Evolutionary conservation across 2,888 invertebrate genomes (phyloP).

Genomic region (Pasiphila rectangulata): DNA sequence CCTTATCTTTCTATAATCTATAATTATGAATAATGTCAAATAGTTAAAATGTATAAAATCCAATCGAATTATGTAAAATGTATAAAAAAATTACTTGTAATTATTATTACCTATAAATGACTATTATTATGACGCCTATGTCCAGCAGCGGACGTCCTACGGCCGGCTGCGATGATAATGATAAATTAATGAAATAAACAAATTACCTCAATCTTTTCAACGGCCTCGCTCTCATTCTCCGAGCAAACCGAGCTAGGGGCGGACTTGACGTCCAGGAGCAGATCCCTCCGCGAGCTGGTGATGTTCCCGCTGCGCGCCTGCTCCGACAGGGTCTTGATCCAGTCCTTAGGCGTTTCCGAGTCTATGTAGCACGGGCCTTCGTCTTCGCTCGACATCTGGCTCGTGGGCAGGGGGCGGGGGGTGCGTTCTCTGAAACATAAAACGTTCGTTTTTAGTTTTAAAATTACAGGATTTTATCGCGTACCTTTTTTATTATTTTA

Average conservation of each 20-base stretch:
- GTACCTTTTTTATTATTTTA: too few relatives aligned
- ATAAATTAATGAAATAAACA: neutral
- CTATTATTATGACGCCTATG: too few relatives aligned
- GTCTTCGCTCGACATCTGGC: constrained; percentile 71
- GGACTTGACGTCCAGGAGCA: constrained; percentile 61
- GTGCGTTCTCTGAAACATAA: constrained; percentile 70
- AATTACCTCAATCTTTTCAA: constrained; percentile 38
- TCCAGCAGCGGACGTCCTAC: too few relatives aligned
- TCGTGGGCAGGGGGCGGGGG: constrained; percentile 78
- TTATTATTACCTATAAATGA: too few relatives aligned
- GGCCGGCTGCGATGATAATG: too few relatives aligned
- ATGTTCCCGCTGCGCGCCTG: constrained; percentile 64
- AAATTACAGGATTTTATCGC: too few relatives aligned
- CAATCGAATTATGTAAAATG: too few relatives aligned
- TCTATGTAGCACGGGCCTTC: constrained; percentile 75
- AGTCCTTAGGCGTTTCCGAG: constrained; percentile 64
- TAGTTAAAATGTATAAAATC: too few relatives aligned
- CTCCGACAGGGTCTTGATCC: constrained; percentile 71
- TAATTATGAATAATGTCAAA: too few relatives aligned
- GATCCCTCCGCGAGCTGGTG: constrained; percentile 69
- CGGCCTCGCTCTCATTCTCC: constrained; percentile 46
- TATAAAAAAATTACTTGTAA: too few relatives aligned
- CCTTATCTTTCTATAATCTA: too few relatives aligned
- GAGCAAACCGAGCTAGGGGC: constrained; percentile 59
- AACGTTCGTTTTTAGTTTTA: too few relatives aligned